A percentile compares a stretch with the other conserved stretches of the same genome.
Evolutionary conservation across 2,113 vertebrate genomes (phyloP).

Genomic region (Manacus vitellinus): DNA sequence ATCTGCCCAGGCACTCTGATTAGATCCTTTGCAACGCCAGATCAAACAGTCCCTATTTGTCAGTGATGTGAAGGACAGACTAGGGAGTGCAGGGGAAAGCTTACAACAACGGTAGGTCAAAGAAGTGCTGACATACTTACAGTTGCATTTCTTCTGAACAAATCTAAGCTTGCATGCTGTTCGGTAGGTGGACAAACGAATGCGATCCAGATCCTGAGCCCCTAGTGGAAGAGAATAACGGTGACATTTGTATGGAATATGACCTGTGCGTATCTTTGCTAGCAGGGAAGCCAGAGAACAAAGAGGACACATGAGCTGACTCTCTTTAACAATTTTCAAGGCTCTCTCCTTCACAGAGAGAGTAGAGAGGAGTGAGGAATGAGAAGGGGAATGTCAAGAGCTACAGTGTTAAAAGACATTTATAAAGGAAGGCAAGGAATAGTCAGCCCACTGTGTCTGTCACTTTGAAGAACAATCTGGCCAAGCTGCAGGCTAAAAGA

Average conservation of each 20-base stretch:
- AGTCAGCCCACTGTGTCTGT: slow-evolving; percentile 9
- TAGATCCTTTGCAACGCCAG: neutral
- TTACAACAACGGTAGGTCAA: neutral
- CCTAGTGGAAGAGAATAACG: slow-evolving; percentile 76
- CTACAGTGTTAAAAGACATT: neutral
- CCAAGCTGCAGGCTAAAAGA: slow-evolving; percentile 55
- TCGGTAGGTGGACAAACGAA: slow-evolving; percentile 96
- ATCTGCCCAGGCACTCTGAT: neutral
- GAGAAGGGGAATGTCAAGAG: neutral
- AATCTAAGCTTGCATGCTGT: slow-evolving; percentile 98
- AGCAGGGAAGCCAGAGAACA: neutral
- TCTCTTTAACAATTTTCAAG: slow-evolving; percentile 8
- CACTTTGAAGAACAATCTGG: slow-evolving; percentile 39
- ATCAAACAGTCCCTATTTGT: neutral
- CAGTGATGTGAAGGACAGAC: neutral
- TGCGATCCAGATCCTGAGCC: slow-evolving; percentile 96
- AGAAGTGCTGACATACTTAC: slow-evolving; percentile 80
- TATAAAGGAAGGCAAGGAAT: neutral
- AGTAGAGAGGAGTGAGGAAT: neutral
- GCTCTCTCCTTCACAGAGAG: neutral
- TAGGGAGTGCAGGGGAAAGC: neutral
- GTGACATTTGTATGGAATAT: slow-evolving; percentile 5
- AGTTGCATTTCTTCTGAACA: slow-evolving; percentile 97
- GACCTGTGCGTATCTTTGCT: neutral
- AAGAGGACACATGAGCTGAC: neutral